Evolutionary conservation across 1,140 invertebrate genomes (phyloP), one percentile per base, ranked within the genome.

Genomic region (Araneus ventricosus): DNA sequence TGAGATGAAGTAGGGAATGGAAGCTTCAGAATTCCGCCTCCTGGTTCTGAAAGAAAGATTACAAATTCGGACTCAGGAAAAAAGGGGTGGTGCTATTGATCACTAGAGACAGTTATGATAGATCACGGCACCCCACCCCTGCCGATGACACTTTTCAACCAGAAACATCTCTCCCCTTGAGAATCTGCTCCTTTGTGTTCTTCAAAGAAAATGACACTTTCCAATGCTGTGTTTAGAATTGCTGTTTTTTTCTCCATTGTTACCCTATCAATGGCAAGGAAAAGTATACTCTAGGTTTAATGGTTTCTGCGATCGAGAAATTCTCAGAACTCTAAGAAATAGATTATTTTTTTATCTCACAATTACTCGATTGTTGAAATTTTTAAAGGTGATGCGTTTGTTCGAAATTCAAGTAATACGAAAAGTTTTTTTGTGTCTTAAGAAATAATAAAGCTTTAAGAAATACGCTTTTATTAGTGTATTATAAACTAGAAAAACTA

Each of bases 71-170:
- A 34, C 52, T 30, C 10, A n/a, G 22, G 8, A 59, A 57, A 61
- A 82, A 82, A 90, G 34, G 17, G n/a, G 24, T 27, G 17, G 20
- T 37, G 52, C 52, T 57, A 90, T 90, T 90, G 88, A 90, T 90
- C 75, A 82, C 57, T 37, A 17, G 57, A 82, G 75, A 90, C 88
- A 82, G 70, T n/a, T 90, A 82, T 82, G 88, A 90, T 82, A 57
- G 75, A 90, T 79, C 45, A 80, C 61, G 39, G 70, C 37, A 39
- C 45, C 88, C 61, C 39, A n/a, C n/a, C 67, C 22, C 41, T 34
- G 79, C 8, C 22, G 59, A 88, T 67, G 86, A 67, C 59, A 88
- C 59, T 67, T 75, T 75, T 75, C 67, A 75, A 75, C 67, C 10
- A 75, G 67, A 75, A 75, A 75, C 67, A 34, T 75, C 67, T 75